Percentiles rank a stretch among this genome's conserved stretches.
Conservation (phyloP, 2,113 vertebrate species). For the Antechinus flavipes region DNA sequence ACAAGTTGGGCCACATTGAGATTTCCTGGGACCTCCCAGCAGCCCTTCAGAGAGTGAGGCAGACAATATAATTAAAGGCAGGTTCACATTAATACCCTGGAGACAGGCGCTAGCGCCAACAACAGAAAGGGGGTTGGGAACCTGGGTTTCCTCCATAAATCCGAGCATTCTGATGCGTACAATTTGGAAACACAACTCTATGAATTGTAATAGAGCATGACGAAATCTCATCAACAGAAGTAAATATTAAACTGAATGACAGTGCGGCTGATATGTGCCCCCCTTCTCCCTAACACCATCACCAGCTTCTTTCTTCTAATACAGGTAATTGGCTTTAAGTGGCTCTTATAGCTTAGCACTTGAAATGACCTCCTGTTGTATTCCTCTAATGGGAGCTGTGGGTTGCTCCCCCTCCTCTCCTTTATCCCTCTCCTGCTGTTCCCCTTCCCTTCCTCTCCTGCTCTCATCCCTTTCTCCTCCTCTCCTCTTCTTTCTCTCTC, state of each 20-base stretch:
- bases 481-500: not conserved
- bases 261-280: slow-evolving; percentile 66
- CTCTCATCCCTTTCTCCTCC: not conserved
- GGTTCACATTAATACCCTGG: slow-evolving; percentile 64
- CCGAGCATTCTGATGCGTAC: slow-evolving; percentile 84
- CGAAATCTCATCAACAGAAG: slow-evolving; percentile 86
- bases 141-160: slow-evolving; percentile 81
- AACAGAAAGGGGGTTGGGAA: slow-evolving; percentile 60
- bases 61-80: slow-evolving; percentile 79
- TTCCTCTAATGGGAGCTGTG: slow-evolving; percentile 52
- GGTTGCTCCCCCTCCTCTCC: not conserved
- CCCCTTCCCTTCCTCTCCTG: not conserved
- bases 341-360: slow-evolving; percentile 68
- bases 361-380: slow-evolving; percentile 70
- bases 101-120: slow-evolving; percentile 78
- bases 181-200: slow-evolving; percentile 83
- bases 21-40: slow-evolving; percentile 55
- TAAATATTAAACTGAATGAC: slow-evolving; percentile 86
- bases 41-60: slow-evolving; percentile 68
- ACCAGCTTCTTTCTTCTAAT: slow-evolving; percentile 73
- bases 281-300: slow-evolving; percentile 23
- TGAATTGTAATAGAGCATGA: slow-evolving; percentile 89
- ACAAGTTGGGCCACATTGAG: slow-evolving; percentile 62
- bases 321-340: slow-evolving; percentile 71
- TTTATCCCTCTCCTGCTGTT: not conserved